Percentiles rank a stretch among this genome's conserved stretches.
These are phyloP conservation scores for Fundulus diaphanus DNA, from an alignment of 2,797 vertebrate species.

Conservation along the genomic window DNA sequence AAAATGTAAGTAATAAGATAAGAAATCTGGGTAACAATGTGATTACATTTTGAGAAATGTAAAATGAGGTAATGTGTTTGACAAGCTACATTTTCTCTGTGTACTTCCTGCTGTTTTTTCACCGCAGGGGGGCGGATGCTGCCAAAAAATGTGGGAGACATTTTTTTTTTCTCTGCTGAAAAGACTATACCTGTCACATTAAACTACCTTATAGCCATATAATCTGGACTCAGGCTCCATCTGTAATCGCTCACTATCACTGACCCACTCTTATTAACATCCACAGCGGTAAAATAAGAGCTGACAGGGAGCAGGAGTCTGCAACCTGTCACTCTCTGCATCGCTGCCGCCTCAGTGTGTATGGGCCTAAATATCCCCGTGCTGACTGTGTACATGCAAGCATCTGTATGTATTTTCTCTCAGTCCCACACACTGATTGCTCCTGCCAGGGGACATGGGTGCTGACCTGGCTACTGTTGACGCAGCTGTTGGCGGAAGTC, in stretches of 20 bases:
- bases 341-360: conserved; percentile 6
- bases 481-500: conserved; percentile 12
- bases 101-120: conserved; percentile 54
- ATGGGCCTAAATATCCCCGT: not conserved
- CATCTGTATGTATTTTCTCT: conserved; percentile 26
- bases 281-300: conserved; percentile 13
- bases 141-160: conserved; percentile 31
- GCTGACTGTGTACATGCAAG: conserved; percentile 5
- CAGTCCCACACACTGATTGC: conserved; percentile 24
- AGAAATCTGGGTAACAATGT: not conserved
- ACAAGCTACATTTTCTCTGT: conserved; percentile 36
- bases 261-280: conserved; percentile 5
- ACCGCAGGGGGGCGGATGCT: conserved; percentile 22
- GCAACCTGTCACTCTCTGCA: not conserved
- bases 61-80: conserved; percentile 67
- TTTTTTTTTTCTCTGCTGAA: conserved; percentile 13
- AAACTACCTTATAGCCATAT: not conserved
- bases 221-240: conserved; percentile 1
- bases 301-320: not conserved
- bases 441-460: conserved; percentile 22
- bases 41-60: not conserved
- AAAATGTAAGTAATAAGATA: not conserved
- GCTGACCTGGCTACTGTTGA: conserved; percentile 30
- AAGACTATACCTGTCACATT: conserved; percentile 8
- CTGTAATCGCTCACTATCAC: not conserved